phyloP scores from a whole-genome alignment of 2,113 vertebrate genomes.

The Phoxinus phoxinus region DNA sequence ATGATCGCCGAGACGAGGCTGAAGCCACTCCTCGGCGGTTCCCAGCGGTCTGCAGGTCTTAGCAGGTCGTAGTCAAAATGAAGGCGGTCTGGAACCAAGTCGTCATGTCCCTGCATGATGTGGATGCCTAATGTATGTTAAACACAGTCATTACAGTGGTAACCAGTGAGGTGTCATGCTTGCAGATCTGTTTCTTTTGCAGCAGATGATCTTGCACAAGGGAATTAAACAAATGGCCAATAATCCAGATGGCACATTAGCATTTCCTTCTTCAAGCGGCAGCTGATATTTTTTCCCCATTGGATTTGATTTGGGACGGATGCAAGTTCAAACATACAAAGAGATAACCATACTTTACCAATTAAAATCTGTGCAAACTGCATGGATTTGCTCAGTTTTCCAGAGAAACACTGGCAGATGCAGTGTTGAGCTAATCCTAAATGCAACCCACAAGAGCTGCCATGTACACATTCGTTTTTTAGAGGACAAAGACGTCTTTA shows the following conservation, averaged over 20 bases:
- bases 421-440: conserved; percentile 7
- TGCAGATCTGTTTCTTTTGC: not conserved
- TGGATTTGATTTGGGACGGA: conserved; percentile 43
- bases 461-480: not conserved
- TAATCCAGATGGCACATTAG: conserved; percentile 78
- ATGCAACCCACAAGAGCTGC: not conserved
- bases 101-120: not conserved
- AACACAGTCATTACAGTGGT: not conserved
- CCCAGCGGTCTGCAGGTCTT: conserved; percentile 34
- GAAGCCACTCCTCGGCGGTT: conserved; percentile 33
- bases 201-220: conserved; percentile 33
- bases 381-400: conserved; percentile 14
- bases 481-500: conserved; percentile 25
- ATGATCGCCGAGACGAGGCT: conserved; percentile 34
- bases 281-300: conserved; percentile 65
- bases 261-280: conserved; percentile 66
- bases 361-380: conserved; percentile 1
- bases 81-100: not conserved
- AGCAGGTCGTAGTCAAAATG: not conserved
- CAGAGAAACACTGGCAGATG: conserved; percentile 14
- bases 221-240: conserved; percentile 36
- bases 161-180: not conserved
- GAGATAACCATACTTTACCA: not conserved
- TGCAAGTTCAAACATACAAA: conserved; percentile 16
- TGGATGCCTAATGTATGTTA: not conserved